Conservation (phyloP, 2,888 invertebrate genomes). For the Lycia hirtaria region DNA sequence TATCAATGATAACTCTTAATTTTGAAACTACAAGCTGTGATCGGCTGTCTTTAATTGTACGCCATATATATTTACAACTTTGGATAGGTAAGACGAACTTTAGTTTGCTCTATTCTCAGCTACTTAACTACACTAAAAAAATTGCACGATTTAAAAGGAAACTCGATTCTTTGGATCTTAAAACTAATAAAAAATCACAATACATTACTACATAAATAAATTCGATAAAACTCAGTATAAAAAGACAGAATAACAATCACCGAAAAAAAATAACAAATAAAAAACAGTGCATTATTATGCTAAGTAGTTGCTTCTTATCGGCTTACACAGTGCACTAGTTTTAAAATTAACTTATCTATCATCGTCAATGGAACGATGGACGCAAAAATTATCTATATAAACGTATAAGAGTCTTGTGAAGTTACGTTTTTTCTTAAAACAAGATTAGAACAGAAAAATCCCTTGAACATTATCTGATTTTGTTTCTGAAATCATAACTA, state of each 20-base stretch:
- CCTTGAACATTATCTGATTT: no score
- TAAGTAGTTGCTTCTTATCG: conserved; percentile 37
- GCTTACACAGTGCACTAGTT: conserved; percentile 45
- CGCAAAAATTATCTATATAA: conserved; percentile 57
- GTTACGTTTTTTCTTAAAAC: no score
- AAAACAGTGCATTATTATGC: conserved; percentile 58
- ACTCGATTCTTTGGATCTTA: conserved; percentile 79
- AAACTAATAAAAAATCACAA: conserved; percentile 73
- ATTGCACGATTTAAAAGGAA: conserved; percentile 75
- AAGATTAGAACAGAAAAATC: no score
- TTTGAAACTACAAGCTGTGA: no score
- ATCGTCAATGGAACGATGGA: conserved; percentile 55
- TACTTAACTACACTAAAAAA: conserved; percentile 61
- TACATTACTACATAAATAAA: conserved; percentile 61
- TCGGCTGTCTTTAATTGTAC: no score
- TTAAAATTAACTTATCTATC: conserved; percentile 32
- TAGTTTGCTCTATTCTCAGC: conserved; percentile 54
- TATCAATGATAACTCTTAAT: no score
- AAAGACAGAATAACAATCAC: conserved; percentile 62
- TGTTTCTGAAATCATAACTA: no score
- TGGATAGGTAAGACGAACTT: no score
- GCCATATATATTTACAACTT: no score
- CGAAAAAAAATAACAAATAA: conserved; percentile 49
- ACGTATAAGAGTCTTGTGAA: no score
- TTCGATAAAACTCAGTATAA: conserved; percentile 60